Conservation (phyloP, 1,140 invertebrate genomes). For the Hyphantria cunea region DNA sequence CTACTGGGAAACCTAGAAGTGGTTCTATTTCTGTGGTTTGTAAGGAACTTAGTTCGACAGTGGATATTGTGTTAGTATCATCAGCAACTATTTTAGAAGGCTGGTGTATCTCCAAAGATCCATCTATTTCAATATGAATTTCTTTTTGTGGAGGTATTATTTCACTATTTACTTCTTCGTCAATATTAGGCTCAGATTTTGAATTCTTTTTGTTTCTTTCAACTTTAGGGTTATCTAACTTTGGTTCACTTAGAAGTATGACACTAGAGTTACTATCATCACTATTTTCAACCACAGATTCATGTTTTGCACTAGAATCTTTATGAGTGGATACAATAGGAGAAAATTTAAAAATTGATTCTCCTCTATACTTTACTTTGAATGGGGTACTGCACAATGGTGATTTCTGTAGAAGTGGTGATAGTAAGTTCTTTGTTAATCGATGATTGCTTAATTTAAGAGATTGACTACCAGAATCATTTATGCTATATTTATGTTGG, state of each 20-base stretch:
- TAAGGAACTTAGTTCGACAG: constrained; percentile 30
- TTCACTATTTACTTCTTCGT: constrained; percentile 3
- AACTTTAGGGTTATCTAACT: constrained; percentile 2
- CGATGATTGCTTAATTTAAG: constrained; percentile 24
- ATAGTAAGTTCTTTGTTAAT: constrained; percentile 37
- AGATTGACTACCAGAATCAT: constrained; percentile 22
- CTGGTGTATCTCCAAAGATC: constrained; percentile 7
- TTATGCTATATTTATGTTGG: constrained; percentile 20
- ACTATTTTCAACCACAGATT: constrained; percentile 29
- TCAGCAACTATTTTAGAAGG: background rate
- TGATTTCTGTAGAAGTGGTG: constrained; percentile 42
- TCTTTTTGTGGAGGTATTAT: background rate
- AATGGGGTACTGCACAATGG: constrained; percentile 69
- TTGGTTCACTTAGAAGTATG: constrained; percentile 2
- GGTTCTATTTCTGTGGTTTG: constrained; percentile 50
- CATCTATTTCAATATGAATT: constrained; percentile 5
- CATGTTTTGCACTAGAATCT: constrained; percentile 27
- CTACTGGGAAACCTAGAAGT: constrained; percentile 51
- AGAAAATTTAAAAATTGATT: constrained; percentile 68
- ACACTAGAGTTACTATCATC: constrained; percentile 24
- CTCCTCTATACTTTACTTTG: constrained; percentile 58
- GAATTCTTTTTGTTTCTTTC: constrained; percentile 1
- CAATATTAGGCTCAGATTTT: constrained; percentile 1
- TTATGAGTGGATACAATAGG: constrained; percentile 50
- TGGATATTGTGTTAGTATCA: constrained; percentile 7